Evolutionary conservation across 2,797 vertebrate genomes (phyloP).

Genomic region (Periophthalmus magnuspinnatus): DNA sequence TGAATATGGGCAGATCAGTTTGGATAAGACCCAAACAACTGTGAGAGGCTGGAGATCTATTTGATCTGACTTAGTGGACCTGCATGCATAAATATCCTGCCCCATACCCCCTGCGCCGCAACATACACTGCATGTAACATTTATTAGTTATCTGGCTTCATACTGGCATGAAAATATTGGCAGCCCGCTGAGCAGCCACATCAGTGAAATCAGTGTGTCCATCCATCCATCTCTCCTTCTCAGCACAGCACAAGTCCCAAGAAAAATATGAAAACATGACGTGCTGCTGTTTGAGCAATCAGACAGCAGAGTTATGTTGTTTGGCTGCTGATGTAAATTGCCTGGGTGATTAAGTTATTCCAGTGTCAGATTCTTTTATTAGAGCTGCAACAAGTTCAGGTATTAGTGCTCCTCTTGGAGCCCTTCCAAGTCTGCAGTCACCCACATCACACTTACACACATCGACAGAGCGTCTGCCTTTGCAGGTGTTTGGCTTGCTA

Average conservation of each 20-base stretch:
- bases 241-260: neutral
- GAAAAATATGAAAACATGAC: slow-evolving; percentile 6
- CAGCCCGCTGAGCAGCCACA: slow-evolving; percentile 48
- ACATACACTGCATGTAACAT: slow-evolving; percentile 38
- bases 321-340: slow-evolving; percentile 7
- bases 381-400: slow-evolving; percentile 49
- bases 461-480: slow-evolving; percentile 49
- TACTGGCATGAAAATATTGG: slow-evolving; percentile 39
- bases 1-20: slow-evolving; percentile 28
- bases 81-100: slow-evolving; percentile 40
- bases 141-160: slow-evolving; percentile 49
- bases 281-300: neutral
- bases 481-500: slow-evolving; percentile 71
- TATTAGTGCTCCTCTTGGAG: slow-evolving; percentile 58
- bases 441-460: slow-evolving; percentile 26
- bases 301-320: neutral
- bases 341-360: slow-evolving; percentile 21
- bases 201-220: slow-evolving; percentile 38
- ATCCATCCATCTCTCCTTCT: slow-evolving; percentile 11
- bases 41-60: slow-evolving; percentile 40
- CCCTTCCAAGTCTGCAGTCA: slow-evolving; percentile 45
- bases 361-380: slow-evolving; percentile 52
- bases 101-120: slow-evolving; percentile 10
- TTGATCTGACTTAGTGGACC: slow-evolving; percentile 49
- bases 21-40: slow-evolving; percentile 26